Conservation (phyloP, 2,888 invertebrate species). For the Glyphotaelius pellucidus region DNA sequence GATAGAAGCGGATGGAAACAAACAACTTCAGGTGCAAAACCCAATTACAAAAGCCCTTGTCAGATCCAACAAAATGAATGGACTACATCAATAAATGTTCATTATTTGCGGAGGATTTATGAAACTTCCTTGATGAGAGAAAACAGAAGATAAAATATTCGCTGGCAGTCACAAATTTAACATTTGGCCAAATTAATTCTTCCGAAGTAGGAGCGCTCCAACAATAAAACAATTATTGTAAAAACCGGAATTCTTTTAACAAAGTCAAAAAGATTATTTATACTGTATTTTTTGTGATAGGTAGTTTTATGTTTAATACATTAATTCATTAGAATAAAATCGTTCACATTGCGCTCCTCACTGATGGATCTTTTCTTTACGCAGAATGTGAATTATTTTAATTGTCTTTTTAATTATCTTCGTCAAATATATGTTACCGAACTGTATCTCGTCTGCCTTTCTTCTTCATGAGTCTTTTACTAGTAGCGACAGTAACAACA, state of each 20-base stretch:
- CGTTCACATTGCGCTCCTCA: too few species aligned
- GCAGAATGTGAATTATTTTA: too few species aligned
- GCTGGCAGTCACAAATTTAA: not conserved
- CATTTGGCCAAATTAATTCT: not conserved
- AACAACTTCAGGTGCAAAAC: conserved; percentile 35
- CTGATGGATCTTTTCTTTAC: too few species aligned
- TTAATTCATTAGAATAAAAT: too few species aligned
- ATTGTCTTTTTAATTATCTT: too few species aligned
- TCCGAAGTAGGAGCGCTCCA: not conserved
- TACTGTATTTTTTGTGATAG: not conserved
- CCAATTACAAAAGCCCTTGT: not conserved
- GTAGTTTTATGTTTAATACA: not conserved
- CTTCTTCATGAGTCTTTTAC: too few species aligned
- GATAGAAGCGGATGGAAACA: not conserved
- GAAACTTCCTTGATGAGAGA: not conserved
- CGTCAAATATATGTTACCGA: too few species aligned
- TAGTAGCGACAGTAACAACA: too few species aligned
- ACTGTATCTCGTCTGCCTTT: too few species aligned
- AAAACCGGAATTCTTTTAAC: not conserved
- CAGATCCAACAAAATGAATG: conserved; percentile 26
- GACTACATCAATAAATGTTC: conserved; percentile 42
- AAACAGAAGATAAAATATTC: not conserved
- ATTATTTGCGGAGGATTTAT: not conserved
- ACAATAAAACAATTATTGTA: not conserved
- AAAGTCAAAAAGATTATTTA: not conserved